phyloP scores from a whole-genome alignment of 2,113 vertebrate species.

The Felis chaus region DNA sequence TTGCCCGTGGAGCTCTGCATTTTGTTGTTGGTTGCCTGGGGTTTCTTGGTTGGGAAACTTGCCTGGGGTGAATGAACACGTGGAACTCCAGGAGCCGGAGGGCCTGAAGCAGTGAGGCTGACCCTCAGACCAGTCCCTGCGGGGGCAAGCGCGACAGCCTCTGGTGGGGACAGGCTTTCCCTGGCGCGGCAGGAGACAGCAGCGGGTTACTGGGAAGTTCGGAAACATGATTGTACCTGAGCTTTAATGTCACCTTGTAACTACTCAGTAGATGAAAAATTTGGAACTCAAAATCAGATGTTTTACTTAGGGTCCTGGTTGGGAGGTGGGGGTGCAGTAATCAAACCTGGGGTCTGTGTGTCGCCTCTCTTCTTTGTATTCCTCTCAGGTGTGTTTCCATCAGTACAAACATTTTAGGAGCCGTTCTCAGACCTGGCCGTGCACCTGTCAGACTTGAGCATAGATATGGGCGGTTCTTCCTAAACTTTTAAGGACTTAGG shows the following conservation, averaged over 20 bases:
- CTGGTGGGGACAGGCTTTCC: background rate
- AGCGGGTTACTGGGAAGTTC: background rate
- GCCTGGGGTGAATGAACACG: background rate
- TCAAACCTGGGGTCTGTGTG: background rate
- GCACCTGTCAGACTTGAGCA: background rate
- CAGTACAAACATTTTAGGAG: background rate
- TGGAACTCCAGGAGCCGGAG: background rate
- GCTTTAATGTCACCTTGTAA: background rate
- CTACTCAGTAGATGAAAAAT: background rate
- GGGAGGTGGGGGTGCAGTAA: background rate
- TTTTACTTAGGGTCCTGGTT: background rate
- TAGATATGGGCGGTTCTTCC: background rate
- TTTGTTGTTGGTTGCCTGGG: background rate
- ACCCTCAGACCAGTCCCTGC: background rate
- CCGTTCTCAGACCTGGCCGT: background rate
- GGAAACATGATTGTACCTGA: background rate
- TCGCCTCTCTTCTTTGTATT: background rate
- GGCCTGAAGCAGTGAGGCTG: background rate
- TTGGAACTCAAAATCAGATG: background rate
- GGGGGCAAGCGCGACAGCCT: background rate
- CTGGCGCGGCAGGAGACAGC: background rate
- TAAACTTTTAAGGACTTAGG: background rate
- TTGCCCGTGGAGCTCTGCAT: background rate
- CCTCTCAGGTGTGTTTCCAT: background rate
- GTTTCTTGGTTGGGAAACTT: background rate